phyloP scores from a whole-genome alignment of 2,113 vertebrate species.

The Ammodytes dubius region DNA sequence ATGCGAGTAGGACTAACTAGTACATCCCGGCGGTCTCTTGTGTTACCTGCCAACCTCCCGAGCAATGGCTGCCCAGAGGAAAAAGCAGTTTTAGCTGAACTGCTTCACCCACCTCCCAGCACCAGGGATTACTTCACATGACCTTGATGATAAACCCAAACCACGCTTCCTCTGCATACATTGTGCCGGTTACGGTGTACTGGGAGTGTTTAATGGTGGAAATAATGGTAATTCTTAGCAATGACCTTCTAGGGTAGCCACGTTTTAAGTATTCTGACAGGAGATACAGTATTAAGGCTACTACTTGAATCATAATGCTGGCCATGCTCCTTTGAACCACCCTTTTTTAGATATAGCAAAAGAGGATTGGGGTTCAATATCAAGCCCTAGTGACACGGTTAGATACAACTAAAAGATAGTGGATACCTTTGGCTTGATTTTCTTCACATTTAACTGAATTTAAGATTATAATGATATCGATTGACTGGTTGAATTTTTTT shows the following conservation, averaged over 20 bases:
- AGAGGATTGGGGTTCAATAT: neutral
- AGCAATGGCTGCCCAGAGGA: constrained; percentile 25
- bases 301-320: neutral
- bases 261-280: neutral
- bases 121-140: neutral
- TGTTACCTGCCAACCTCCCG: neutral
- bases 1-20: constrained; percentile 15
- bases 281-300: neutral
- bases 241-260: neutral
- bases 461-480: neutral
- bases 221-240: neutral
- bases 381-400: neutral
- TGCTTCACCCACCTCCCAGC: constrained; percentile 17
- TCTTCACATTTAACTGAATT: neutral
- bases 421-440: neutral
- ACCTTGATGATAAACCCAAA: constrained; percentile 43
- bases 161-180: constrained; percentile 5
- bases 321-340: neutral
- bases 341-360: no score
- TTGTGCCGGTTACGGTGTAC: neutral
- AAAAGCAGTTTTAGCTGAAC: constrained; percentile 27
- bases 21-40: constrained; percentile 15
- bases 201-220: neutral
- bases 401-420: neutral
- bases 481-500: neutral